Base-by-base conservation (phyloP, 2,888 invertebrate genomes). In the Dastarcus helophoroides region DNA sequence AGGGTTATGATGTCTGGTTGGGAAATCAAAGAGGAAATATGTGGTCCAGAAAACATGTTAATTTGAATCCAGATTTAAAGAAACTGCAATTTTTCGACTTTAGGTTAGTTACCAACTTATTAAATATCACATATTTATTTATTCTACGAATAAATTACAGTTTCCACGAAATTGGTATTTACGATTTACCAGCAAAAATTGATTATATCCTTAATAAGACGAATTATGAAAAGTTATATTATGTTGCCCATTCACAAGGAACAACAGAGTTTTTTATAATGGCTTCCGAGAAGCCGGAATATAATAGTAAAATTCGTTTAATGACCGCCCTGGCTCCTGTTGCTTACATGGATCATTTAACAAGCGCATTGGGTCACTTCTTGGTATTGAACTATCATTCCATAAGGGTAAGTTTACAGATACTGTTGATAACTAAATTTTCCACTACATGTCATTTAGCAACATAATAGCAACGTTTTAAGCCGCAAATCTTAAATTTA, bases 201-300 rank as follows among this genome's bases (percentile, higher is more conserved):
- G 77, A 88, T 50, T 71, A 74, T 46, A 64, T 75, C 9, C 56
- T 76, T 1, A 41, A 48, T 1, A 26, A 41, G 2, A 77, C 82
- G 1, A 67, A 67, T 0, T 61, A 67, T 11, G 38, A 65, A 1
- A 62, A 72, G 26, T 47, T 88, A 1, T 75, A 76, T 44, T 86
- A 83, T 49, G 58, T 81, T 1, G 86, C 85, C 0, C 81, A 84
- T 50, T 85, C 83, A 0, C 72, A 73, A 52, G 84, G 83, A 3
- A 72, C 76, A 1, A 75, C 76, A 1, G 46, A 62, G 2, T 77
- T 76, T 51, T 78, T 68, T 47, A 72, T 76, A 0, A 66, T 76
- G 71, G 63, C 63, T 13, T 67, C 72, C 2, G 59, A 69, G 26
- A 55, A 60, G 4, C 73, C 77, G 0, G 67, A 69, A 14, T 76